Base-by-base conservation (phyloP, 2,797 vertebrate species). In the Rousettus madagascariensis region DNA sequence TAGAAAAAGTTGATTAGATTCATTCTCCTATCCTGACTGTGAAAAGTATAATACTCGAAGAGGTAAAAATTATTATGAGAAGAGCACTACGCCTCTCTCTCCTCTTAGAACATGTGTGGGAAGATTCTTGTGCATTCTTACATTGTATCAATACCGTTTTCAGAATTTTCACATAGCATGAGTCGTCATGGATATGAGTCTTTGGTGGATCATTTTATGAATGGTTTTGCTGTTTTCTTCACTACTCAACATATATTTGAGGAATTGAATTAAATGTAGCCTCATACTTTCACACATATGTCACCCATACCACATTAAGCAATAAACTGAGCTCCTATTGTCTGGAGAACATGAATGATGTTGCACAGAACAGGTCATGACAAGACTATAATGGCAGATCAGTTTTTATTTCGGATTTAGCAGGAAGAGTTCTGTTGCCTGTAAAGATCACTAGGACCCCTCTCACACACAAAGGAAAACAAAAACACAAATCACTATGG, bases 21-120 rank as follows among this genome's bases (percentile, higher is more conserved):
- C 24, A 8, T 84, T 87, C 57, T 92, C 22, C 51, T 49, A 9
- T 59, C 6, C 75, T 69, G 24, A 43, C 68, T 84, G 51, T 75
- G 75, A 85, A 72, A 90, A 95, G 49, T 33, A 1, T 86, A 92
- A 43, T 0, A 4, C 53, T 86, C 80, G 59, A 88, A 92, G 68
- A 72, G 82, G 65, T 41, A 74, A 92, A 86, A 83, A 84, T 92
- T 92, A 90, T 93, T 88, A 82, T 38, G 49, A 41, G 41, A 97
- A 94, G 55, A 90, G 63, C 36, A 91, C 26, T 12, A 11, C 11
- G 12, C 63, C n/a, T 51, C 22, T 90, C 30, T 91, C 33, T 68
- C 63, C 77, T 83, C 49, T 85, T 53, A 90, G 68, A 69, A 94
- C 61, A 57, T 36, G 59, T 86, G 78, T 96, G 71, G 83, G 92